These are phyloP conservation scores for Drosophila kambysellisi DNA, from an alignment of 2,888 invertebrate species.

Conservation along the genomic window DNA sequence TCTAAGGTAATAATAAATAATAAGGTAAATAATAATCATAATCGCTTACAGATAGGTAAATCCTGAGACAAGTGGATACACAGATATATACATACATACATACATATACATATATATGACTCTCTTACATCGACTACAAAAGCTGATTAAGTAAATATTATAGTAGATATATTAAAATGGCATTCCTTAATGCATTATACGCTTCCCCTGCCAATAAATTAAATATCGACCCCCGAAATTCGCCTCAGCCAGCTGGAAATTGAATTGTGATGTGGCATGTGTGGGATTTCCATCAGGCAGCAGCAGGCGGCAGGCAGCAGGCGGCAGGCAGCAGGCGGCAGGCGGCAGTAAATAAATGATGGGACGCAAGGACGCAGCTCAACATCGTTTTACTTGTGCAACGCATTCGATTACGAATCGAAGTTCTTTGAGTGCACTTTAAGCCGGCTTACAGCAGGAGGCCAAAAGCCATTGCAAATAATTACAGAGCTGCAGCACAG, in stretches of 20 bases:
- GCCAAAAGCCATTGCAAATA: slow-evolving; percentile 50
- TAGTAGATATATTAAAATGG: background rate
- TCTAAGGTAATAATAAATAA: background rate
- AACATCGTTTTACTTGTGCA: slow-evolving; percentile 19
- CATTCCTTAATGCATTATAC: background rate
- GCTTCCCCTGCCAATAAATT: background rate
- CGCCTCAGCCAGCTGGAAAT: slow-evolving; percentile 37
- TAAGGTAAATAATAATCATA: background rate
- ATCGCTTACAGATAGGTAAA: background rate
- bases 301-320: slow-evolving; percentile 7
- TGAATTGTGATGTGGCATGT: slow-evolving; percentile 42
- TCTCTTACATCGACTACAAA: background rate
- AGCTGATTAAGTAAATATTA: background rate
- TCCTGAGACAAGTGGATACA: background rate
- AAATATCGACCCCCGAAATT: background rate
- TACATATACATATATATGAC: background rate
- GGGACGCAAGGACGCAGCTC: slow-evolving; percentile 30
- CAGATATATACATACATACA: no score
- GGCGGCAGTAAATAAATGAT: slow-evolving; percentile 59
- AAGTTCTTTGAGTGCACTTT: slow-evolving; percentile 42
- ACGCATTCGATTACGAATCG: slow-evolving; percentile 43
- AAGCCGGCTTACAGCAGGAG: slow-evolving; percentile 28
- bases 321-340: background rate
- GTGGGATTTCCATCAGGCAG: slow-evolving; percentile 31
- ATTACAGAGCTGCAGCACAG: slow-evolving; percentile 35